Conservation (phyloP, 2,113 vertebrate species). For the Leptobrachium leishanense region DNA sequence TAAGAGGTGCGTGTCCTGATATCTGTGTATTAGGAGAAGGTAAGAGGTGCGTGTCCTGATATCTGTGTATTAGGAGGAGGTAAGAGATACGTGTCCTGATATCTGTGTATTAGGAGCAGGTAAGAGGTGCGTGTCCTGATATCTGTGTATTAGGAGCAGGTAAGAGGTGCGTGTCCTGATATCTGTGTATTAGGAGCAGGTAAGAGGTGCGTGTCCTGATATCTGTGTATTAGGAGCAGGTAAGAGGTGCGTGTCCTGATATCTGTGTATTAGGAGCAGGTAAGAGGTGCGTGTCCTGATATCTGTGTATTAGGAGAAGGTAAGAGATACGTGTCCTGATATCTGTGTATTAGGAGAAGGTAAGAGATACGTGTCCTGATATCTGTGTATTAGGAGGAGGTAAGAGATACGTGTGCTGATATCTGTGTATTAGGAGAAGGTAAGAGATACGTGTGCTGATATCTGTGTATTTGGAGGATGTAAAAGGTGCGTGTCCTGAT, state of each 20-base stretch:
- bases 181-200: neutral
- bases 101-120: neutral
- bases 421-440: neutral
- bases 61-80: neutral
- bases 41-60: neutral
- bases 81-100: neutral
- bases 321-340: too few relatives aligned
- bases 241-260: neutral
- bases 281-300: neutral
- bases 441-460: too few relatives aligned
- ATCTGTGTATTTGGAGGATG: too few relatives aligned
- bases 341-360: too few relatives aligned
- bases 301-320: too few relatives aligned
- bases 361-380: too few relatives aligned
- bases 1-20: neutral
- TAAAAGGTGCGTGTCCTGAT: neutral
- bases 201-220: neutral
- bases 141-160: neutral
- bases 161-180: neutral
- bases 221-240: neutral
- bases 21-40: neutral
- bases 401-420: neutral
- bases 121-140: neutral
- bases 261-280: neutral
- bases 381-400: neutral